phyloP scores from a whole-genome alignment of 30 jellyfish, hydroid and myxozoan species.

The Cassiopea andromeda region DNA sequence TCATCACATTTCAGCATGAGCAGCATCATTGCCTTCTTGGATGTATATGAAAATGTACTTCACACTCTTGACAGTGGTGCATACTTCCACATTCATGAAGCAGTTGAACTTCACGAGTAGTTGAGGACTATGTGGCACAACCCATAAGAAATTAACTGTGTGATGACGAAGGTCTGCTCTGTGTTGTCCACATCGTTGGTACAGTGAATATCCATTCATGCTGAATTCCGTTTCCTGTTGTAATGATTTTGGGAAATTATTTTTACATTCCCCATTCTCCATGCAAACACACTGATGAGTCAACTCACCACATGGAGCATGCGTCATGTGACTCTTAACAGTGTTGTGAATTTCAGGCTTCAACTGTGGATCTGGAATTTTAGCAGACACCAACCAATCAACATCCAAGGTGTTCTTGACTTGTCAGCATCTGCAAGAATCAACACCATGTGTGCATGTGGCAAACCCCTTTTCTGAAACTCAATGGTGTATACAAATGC shows the following conservation, averaged over 20 bases:
- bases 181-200: conserved; percentile 31
- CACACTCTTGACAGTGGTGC: neutral
- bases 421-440: conserved; percentile 1
- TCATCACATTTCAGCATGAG: conserved; percentile 65
- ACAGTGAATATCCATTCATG: conserved; percentile 78
- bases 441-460: neutral
- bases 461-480: too few species aligned
- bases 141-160: conserved; percentile 65
- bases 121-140: conserved; percentile 76
- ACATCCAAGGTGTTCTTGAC: neutral
- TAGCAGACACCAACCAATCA: neutral
- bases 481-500: neutral
- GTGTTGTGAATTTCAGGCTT: neutral
- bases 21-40: conserved; percentile 68
- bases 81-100: conserved; percentile 76
- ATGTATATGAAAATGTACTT: conserved; percentile 73
- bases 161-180: conserved; percentile 10
- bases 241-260: conserved; percentile 26
- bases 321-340: conserved; percentile 15
- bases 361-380: conserved; percentile 3
- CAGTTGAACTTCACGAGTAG: conserved; percentile 62
- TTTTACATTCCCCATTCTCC: conserved; percentile 78
- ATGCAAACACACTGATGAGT: conserved; percentile 74
- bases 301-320: conserved; percentile 82
- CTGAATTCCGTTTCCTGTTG: conserved; percentile 5